Percentiles rank a stretch among this genome's conserved stretches.
Conservation (phyloP, 2,888 invertebrate species). For the Mycalesis mineus region DNA sequence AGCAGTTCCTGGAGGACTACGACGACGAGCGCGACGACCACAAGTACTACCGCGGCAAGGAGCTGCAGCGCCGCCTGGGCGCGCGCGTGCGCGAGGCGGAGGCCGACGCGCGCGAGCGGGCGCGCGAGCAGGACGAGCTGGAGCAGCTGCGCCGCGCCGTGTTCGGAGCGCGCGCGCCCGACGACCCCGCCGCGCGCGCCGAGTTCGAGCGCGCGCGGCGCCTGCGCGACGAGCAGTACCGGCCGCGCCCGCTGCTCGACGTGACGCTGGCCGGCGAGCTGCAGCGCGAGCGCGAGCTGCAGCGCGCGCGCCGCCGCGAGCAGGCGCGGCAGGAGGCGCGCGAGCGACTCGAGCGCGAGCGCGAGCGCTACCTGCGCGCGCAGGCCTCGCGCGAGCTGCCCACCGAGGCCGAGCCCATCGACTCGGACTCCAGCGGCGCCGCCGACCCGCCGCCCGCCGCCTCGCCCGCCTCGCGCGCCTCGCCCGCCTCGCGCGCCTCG, state of each 20-base stretch:
- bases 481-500: constrained; percentile 27
- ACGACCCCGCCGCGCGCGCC: constrained; percentile 44
- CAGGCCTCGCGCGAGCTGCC: constrained; percentile 80
- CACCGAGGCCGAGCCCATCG: constrained; percentile 85
- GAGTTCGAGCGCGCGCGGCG: constrained; percentile 47
- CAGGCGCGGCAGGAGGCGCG: constrained; percentile 60
- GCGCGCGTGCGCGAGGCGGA: constrained; percentile 97
- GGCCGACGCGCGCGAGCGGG: constrained; percentile 92
- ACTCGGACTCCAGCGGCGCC: constrained; percentile 79
- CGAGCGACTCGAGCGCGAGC: constrained; percentile 75
- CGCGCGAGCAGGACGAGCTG: constrained; percentile 92
- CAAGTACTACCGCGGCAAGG: constrained; percentile 95
- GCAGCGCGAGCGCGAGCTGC: constrained; percentile 79
- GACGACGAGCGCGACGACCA: constrained; percentile 98
- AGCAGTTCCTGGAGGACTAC: constrained; percentile 99
- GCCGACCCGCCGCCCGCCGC: constrained; percentile 31
- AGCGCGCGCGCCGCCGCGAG: constrained; percentile 67
- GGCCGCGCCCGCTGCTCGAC: constrained; percentile 88
- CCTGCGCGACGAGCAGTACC: constrained; percentile 90
- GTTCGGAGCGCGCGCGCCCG: constrained; percentile 79
- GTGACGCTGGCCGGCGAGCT: constrained; percentile 80
- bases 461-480: constrained; percentile 24
- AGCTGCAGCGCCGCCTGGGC: constrained; percentile 91
- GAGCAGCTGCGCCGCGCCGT: constrained; percentile 80
- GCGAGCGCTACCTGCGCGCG: constrained; percentile 73